Conservation (phyloP, 2,113 vertebrate species). For the Thoracochromis brauschi region DNA sequence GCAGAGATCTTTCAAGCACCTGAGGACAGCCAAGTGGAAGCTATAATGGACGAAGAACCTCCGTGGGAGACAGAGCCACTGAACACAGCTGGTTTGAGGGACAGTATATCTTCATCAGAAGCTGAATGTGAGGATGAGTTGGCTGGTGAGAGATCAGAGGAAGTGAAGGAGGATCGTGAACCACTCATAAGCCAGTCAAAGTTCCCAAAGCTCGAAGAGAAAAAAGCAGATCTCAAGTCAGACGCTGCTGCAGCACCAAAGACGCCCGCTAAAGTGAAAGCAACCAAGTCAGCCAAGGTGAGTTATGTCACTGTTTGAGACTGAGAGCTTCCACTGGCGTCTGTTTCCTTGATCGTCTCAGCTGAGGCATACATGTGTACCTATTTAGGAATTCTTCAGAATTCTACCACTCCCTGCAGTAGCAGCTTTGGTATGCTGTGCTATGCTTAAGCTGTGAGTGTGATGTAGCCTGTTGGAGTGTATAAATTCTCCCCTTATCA, state of each 20-base stretch:
- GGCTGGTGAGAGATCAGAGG: neutral
- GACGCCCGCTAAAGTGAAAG: neutral
- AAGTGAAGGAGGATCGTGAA: neutral
- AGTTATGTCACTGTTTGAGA: neutral
- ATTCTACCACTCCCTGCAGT: neutral
- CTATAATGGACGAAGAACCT: conserved; percentile 39
- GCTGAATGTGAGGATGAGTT: neutral
- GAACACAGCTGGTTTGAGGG: neutral
- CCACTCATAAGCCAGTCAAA: neutral
- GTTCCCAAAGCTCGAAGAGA: neutral
- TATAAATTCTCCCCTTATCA: neutral
- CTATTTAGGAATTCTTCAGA: neutral
- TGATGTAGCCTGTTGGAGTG: neutral
- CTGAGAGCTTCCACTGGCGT: neutral
- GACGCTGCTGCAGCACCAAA: neutral
- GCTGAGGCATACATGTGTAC: neutral
- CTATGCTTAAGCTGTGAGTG: neutral
- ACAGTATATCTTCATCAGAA: conserved; percentile 15
- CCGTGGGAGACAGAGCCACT: conserved; percentile 16
- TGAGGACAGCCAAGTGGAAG: neutral
- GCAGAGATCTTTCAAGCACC: neutral
- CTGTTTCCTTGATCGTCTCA: neutral
- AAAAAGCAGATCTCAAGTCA: neutral
- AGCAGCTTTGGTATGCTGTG: neutral
- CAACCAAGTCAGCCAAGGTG: conserved; percentile 12